Evolutionary conservation across 2,113 vertebrate species (phyloP).

Genomic region (Psophia crepitans): DNA sequence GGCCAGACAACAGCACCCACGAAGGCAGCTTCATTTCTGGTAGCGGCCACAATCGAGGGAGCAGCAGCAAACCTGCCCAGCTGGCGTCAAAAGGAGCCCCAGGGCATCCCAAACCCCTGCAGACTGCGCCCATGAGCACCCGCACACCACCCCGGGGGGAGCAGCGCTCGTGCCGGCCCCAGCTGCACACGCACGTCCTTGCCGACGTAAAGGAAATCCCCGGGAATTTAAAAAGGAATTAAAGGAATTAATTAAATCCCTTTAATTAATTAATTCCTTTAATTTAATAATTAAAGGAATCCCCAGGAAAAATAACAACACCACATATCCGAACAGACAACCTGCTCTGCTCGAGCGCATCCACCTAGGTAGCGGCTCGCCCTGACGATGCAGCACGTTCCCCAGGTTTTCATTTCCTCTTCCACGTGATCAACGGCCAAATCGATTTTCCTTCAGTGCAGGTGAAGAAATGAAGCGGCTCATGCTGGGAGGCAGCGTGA

Average conservation of each 20-base stretch:
- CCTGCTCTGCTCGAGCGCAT: neutral
- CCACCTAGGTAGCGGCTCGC: neutral
- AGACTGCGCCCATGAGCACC: accelerated
- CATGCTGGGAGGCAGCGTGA: neutral
- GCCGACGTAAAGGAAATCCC: too few relatives aligned
- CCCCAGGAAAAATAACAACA: neutral
- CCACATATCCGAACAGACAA: neutral
- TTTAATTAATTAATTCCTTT: too few relatives aligned
- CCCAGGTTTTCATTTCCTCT: neutral
- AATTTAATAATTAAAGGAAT: too few relatives aligned
- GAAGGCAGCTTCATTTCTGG: neutral
- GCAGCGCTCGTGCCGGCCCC: neutral
- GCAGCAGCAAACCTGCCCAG: neutral
- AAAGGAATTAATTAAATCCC: too few relatives aligned
- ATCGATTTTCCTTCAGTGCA: neutral
- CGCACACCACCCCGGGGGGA: accelerated
- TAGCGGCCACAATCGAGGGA: neutral
- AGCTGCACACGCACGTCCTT: neutral
- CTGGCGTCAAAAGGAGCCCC: neutral
- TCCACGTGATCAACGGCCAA: neutral
- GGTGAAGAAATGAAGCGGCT: neutral
- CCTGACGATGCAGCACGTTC: neutral
- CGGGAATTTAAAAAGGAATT: too few relatives aligned
- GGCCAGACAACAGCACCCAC: neutral
- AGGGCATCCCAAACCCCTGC: too few relatives aligned